phyloP scores from a whole-genome alignment of 2,888 invertebrate species.

The Crocallis elinguaria region DNA sequence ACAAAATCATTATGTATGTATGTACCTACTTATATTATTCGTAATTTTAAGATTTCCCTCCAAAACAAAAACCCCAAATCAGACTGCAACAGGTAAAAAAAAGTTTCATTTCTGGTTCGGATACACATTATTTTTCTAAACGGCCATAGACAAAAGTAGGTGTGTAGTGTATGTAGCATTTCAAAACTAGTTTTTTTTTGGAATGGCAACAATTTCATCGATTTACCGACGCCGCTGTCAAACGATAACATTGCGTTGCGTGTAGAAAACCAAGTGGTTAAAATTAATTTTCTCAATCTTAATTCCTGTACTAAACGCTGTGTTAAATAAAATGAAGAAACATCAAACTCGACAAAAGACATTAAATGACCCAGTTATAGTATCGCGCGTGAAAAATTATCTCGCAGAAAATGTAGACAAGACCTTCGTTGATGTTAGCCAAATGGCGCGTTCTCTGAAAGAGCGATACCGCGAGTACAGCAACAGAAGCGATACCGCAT shows the following conservation, averaged over 20 bases:
- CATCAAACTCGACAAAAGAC: conserved; percentile 78
- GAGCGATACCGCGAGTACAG: conserved; percentile 90
- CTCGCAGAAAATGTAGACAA: conserved; percentile 92
- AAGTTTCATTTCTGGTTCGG: too few species aligned
- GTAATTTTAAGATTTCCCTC: too few species aligned
- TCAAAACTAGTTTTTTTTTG: conserved; percentile 36
- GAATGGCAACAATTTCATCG: conserved; percentile 63
- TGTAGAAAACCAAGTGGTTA: conserved; percentile 44
- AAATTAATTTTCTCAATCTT: conserved; percentile 29
- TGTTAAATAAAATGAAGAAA: conserved; percentile 73
- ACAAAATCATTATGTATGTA: too few species aligned
- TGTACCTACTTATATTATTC: too few species aligned
- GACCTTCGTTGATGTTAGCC: conserved; percentile 92
- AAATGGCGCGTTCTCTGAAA: conserved; percentile 93
- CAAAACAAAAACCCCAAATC: too few species aligned
- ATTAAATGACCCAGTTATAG: conserved; percentile 83
- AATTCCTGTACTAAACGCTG: conserved; percentile 10
- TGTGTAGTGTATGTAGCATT: too few species aligned
- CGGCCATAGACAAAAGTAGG: too few species aligned
- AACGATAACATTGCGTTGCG: conserved; percentile 49
- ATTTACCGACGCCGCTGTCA: conserved; percentile 71
- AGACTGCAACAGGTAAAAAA: too few species aligned
- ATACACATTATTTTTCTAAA: too few species aligned
- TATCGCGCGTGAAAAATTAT: conserved; percentile 88
- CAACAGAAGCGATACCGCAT: conserved; percentile 91